These are phyloP conservation scores for Anthopleura sola DNA, from an alignment of 64 coral and sea anemone species.

Conservation along the genomic window DNA sequence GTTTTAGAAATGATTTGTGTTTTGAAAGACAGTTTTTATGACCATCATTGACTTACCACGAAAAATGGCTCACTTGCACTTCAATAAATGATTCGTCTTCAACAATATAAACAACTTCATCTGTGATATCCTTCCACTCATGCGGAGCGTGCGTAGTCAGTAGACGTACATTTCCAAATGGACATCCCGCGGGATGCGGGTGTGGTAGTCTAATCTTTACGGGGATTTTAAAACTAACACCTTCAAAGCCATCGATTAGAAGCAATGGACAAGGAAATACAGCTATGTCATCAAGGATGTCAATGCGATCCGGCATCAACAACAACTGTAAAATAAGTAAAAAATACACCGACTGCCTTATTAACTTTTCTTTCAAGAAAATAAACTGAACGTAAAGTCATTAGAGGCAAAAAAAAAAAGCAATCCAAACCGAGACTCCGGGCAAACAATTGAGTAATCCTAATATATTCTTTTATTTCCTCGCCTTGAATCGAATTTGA, in stretches of 20 bases:
- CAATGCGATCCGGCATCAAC: not conserved
- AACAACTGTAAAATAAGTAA: not conserved
- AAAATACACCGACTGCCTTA: not conserved
- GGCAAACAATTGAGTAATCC: too few relatives aligned
- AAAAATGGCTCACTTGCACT: not conserved
- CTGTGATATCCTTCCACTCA: not conserved
- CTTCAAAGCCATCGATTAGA: not conserved
- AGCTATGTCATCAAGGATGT: not conserved
- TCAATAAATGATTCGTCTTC: not conserved
- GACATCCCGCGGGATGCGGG: not conserved
- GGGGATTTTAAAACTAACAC: not conserved
- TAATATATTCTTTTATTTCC: too few relatives aligned
- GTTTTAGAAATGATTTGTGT: too few relatives aligned
- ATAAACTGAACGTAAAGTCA: too few relatives aligned
- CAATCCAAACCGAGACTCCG: too few relatives aligned
- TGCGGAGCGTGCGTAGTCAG: not conserved
- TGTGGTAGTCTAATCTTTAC: not conserved
- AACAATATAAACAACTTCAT: not conserved
- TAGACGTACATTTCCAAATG: not conserved
- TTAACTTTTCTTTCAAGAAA: not conserved
- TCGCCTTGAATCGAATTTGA: too few relatives aligned
- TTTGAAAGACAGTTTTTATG: too few relatives aligned
- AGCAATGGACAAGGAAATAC: not conserved
- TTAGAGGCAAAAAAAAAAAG: too few relatives aligned
- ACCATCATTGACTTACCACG: not conserved